Base-by-base conservation (phyloP, 2,888 invertebrate species). In the Trichopria drosophilae region DNA sequence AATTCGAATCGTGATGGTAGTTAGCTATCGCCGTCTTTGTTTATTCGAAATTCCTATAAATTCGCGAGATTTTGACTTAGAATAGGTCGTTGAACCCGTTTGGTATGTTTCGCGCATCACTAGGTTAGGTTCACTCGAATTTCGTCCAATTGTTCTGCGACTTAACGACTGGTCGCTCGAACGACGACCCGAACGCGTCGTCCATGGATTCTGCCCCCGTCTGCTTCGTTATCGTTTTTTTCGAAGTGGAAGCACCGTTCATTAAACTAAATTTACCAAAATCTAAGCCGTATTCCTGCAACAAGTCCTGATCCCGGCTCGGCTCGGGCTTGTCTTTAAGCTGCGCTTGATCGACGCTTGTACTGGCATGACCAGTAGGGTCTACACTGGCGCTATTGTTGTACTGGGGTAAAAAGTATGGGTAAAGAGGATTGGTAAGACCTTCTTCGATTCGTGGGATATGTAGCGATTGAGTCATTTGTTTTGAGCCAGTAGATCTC, bases 201-300 rank as follows among this genome's bases (percentile, higher is more conserved):
- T 1, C 7, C 22, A 18, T 7, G 22, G 20, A 9, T n/a, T 56
- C 16, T 29, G 47, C 16, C 39, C 23, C n/a, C n/a, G n/a, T n/a
- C n/a, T n/a, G n/a, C n/a, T n/a, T n/a, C n/a, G n/a, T n/a, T n/a
- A n/a, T n/a, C n/a, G n/a, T n/a, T n/a, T n/a, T n/a, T n/a, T n/a
- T n/a, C n/a, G n/a, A n/a, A n/a, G 53, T 22, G 23, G 51, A 51
- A 24, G 48, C 60, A 47, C 68, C 70, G 41, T 75, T 73, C 23
- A 72, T 71, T 43, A 77, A 65, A 55, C 64, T 76, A 55, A 79
- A 77, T 56, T 81, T 82, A 59, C 81, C 78, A 69, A 87, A 87
- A 74, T 87, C 84, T 59, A 88, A 76, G 44, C 88, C 88, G 65
- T 88, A 88, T 64, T 88, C 87, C 64, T 84, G 83, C 57, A 88